Base-by-base conservation (phyloP, 2,888 invertebrate genomes). In the Dolichopus griseipennis region DNA sequence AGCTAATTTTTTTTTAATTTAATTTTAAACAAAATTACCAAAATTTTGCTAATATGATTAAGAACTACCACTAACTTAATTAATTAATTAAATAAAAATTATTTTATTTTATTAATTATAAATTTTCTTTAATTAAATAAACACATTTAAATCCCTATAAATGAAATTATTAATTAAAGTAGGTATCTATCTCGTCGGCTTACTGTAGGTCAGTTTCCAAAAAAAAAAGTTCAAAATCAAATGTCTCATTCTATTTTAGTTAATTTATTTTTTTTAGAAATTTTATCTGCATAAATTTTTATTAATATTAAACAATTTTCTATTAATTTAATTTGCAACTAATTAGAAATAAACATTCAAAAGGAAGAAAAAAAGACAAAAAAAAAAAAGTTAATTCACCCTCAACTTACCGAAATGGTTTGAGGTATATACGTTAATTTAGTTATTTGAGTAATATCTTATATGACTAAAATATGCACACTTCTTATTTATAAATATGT, bases 391-490 rank as follows among this genome's bases (percentile, higher is more conserved):
- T 52, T 18, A 52, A 6, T 52, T 52, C 52, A 52, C 52, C 41
- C 52, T 18, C 52, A 52, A 52, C 52, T 52, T 52, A 52, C 52
- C 52, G 52, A 52, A 52, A 52, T 52, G 52, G 52, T 52, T 52
- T 52, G 52, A 52, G 52, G 52, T 52, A 52, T 52, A 52, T 52
- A 18, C 18, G 52, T 52, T 52, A 52, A 52, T 52, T 52, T 52
- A 52, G 52, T 52, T 52, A 52, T 52, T 52, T 52, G n/a, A 52
- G 6, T 52, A 52, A n/a, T 52, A 52, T 52, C 52, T 52, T 52
- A 52, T 52, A 52, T 52, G 18, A 52, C 52, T 52, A 52, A 52
- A 52, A 52, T 18, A 18, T 52, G 52, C 52, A 15, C 52, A 52
- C 52, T 18, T 52, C 9, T 52, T 52, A 52, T 18, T 52, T 52